phyloP scores from a whole-genome alignment of 2,888 invertebrate species.

The Lissocephala sabroskyi region DNA sequence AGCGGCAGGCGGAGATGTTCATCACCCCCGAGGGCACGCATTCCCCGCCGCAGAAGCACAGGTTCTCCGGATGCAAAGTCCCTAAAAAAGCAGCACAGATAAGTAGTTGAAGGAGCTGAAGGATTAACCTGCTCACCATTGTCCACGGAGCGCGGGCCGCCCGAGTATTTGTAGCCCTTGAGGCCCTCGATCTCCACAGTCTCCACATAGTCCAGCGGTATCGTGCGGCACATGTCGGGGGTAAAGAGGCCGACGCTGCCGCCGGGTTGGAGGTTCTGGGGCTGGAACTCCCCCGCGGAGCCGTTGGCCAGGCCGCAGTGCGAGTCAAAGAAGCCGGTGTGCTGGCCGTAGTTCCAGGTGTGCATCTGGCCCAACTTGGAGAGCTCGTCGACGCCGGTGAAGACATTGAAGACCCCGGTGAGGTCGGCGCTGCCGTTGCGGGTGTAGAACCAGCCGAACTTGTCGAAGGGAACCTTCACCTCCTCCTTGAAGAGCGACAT shows the following conservation, averaged over 20 bases:
- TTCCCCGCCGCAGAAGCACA: slow-evolving; percentile 82
- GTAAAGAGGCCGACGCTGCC: slow-evolving; percentile 78
- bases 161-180: slow-evolving; percentile 78
- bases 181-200: slow-evolving; percentile 77
- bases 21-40: slow-evolving; percentile 83
- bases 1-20: slow-evolving; percentile 85
- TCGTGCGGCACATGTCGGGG: slow-evolving; percentile 83
- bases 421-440: slow-evolving; percentile 84
- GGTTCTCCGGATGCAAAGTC: slow-evolving; percentile 75
- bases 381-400: slow-evolving; percentile 79
- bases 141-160: slow-evolving; percentile 79
- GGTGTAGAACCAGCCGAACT: slow-evolving; percentile 89
- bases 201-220: slow-evolving; percentile 77
- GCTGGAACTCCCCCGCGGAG: slow-evolving; percentile 87
- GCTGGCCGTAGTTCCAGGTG: slow-evolving; percentile 81
- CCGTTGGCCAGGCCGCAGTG: slow-evolving; percentile 79
- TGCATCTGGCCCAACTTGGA: slow-evolving; percentile 79
- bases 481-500: slow-evolving; percentile 75
- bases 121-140: slow-evolving; percentile 74
- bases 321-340: slow-evolving; percentile 74
- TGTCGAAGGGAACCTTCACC: slow-evolving; percentile 79
- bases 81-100: slow-evolving; percentile 73
- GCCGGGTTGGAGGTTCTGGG: slow-evolving; percentile 76
- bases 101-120: neutral
- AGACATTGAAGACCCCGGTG: slow-evolving; percentile 85